Base-by-base conservation (phyloP, 2,888 invertebrate genomes). In the Drosophila merina region DNA sequence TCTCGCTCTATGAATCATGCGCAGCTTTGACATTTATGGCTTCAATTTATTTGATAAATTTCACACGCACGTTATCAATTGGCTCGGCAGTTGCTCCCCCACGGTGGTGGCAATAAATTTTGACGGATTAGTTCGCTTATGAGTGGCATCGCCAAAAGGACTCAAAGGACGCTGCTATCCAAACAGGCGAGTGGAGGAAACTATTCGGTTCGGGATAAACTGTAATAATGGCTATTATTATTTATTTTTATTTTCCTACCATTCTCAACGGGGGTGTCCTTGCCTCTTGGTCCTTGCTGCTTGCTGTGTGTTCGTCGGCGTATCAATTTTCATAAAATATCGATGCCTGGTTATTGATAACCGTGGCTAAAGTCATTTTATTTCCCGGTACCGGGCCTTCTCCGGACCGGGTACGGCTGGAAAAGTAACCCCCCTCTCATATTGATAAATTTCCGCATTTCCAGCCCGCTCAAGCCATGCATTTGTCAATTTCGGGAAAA, bases 11-110 rank as follows among this genome's bases (percentile, higher is more conserved):
- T 84, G 84, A 86, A 84, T 86, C 84, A 84, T 86, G 74, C 76
- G 78, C 82, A 73, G 78, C 84, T 88, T 74, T 82, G 89, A 87
- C 87, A 89, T 87, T 87, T 89, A 89, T 89, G 76, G 82, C 81
- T 81, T 73, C 87, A 86, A 87, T 87, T 87, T 88, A 89, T 87
- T 89, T 87, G 89, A 89, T 87, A 87, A 87, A 87, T 87, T 85
- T 80, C 88, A 73, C 82, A 84, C 84, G 88, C 84, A 88, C 88
- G 88, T 88, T 88, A 84, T 88, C 88, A 84, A 88, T 84, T 88
- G 88, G 72, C 77, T 66, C 31, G 40, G 26, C 67, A 48, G 58
- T 45, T 58, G 44, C 50, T 48, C 51, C 59, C 60, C 60, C 44
- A 44, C 47, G 44, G 48, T 48, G 69, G 31, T 48, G 86, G 87